Evolutionary conservation across 2,113 vertebrate species (phyloP), one percentile per base, ranked within the genome.

Genomic region (Manacus vitellinus): DNA sequence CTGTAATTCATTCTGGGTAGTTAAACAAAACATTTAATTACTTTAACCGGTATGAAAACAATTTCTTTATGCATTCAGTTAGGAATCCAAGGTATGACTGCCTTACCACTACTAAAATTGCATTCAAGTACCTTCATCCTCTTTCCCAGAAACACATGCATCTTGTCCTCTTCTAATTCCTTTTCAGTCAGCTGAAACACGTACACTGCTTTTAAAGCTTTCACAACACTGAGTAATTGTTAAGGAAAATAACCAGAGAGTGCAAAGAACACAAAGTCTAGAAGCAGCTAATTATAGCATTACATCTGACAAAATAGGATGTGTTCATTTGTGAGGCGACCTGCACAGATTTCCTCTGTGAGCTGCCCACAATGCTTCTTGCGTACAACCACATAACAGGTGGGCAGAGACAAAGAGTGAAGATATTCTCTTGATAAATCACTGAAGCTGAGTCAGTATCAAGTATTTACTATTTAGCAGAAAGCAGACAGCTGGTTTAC

Each of bases 301-400:
- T 85, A 49, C 17, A 41, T 54, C 79, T 82, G 62, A 94, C 41
- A 91, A 89, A 85, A 65, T 4, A 72, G 4, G 28, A 76, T 66
- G 49, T 79, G 91, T 46, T 91, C 41, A 79, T 94, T 94, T 89
- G 77, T 52, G 84, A 76, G 84, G 71, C 62, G 80, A 94, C 89
- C 93, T 65, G 63, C 35, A 73, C 70, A 79, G 31, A 85, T 82
- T 72, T 84, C 49, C 73, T 66, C 49, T 72, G 30, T 19, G 43
- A 87, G 51, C 10, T 75, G 62, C 59, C 31, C 68, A 59, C 47
- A 81, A 8, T 37, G 30, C 3, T 65, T 79, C 66, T 28, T 47
- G 25, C 17, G 43, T 44, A 30, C 46, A 81, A 54, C 39, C 49
- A 73, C 23, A 3, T 2, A 85, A 81, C 58, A 88, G 52, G 62